Conservation (phyloP, 2,113 vertebrate species). For the Coreoperca whiteheadi region DNA sequence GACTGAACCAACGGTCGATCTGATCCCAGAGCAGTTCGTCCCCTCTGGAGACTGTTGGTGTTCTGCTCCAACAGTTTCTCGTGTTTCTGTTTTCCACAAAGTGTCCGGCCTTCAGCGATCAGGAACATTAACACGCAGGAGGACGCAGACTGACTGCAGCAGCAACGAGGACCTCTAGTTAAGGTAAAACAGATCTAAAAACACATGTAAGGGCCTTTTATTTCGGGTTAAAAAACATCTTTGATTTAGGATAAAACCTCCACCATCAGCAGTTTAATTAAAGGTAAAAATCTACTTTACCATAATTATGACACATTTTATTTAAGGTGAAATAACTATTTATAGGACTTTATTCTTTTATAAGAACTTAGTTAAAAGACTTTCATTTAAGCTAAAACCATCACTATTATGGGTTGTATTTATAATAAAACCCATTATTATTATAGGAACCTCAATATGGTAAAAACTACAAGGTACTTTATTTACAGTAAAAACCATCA, state of each 20-base stretch:
- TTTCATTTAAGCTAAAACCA: no score
- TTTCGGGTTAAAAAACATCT: background rate
- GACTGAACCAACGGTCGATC: slow-evolving; percentile 31
- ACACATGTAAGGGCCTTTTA: background rate
- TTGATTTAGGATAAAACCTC: no score
- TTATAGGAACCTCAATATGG: no score
- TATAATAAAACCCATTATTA: no score
- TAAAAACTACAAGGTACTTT: no score
- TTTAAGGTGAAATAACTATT: no score
- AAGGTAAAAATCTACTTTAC: no score
- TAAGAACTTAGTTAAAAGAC: no score
- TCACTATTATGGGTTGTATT: background rate
- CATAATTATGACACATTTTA: no score
- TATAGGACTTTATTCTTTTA: no score
- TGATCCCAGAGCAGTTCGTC: slow-evolving; percentile 56
- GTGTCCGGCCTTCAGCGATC: slow-evolving; percentile 12
- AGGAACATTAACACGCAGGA: background rate
- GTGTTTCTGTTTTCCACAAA: background rate
- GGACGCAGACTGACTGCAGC: background rate
- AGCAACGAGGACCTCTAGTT: background rate
- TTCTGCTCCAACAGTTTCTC: slow-evolving; percentile 47
- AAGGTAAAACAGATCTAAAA: no score
- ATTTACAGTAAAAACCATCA: background rate
- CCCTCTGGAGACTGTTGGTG: slow-evolving; percentile 49
- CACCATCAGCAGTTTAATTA: no score